Base-by-base conservation (phyloP, 2,888 invertebrate species). In the Thymelicus sylvestris region DNA sequence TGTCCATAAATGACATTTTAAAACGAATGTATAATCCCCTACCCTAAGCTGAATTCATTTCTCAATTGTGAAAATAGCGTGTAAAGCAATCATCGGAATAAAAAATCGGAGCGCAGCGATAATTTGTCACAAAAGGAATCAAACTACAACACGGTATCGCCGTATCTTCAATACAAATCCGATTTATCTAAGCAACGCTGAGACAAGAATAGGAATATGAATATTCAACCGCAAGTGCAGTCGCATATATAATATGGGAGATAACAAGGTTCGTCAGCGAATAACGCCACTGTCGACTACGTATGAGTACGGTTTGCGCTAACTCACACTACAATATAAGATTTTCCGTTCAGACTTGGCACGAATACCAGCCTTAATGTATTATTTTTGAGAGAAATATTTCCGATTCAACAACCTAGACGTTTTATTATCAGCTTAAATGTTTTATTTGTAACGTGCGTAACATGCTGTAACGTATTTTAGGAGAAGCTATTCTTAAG, bases 191-290 rank as follows among this genome's bases (percentile, higher is more conserved):
- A 78, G 77, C 74, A 76, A 74, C 74, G 72, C 73, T 74, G 77
- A 76, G 79, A 79, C 79, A 86, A 87, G 86, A 90, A 86, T 85
- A 86, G 75, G 85, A 86, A 81, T 86, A 91, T 91, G 92, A 90
- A 91, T 92, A 91, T 92, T 90, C 91, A 90, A 82, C 81, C 82
- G 81, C 85, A 83, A 78, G 77, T 86, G 87, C 85, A 85, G 81
- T 83, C 81, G 80, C 83, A 78, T 77, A 85, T 85, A 86, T 87
- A 85, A 86, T 84, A 86, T 86, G 85, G 81, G 82, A 80, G 87
- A 87, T 92, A 93, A 93, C 91, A 91, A 91, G 92, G 86, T 88
- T 92, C 91, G 92, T 92, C 93, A 93, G 93, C 91, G 80, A 91
- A 88, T 80, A 72, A 79, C 77, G 80, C 78, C 75, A 77, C 77